Conservation (phyloP, 2,113 vertebrate species). For the Chloebia gouldiae region DNA sequence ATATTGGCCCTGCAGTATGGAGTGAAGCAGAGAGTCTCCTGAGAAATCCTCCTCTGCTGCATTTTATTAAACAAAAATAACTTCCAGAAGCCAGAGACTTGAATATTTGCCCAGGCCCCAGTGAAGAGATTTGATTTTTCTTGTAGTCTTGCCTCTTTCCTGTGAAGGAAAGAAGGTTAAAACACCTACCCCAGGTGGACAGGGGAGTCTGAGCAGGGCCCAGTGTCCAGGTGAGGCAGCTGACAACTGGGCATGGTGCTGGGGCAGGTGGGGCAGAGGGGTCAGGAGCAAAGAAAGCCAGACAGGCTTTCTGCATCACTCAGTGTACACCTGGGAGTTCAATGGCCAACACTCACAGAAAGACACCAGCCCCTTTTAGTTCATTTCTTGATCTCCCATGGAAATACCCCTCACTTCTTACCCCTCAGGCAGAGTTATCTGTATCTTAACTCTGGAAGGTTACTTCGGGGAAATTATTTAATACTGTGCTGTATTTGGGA, state of each 20-base stretch:
- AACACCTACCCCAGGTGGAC: neutral
- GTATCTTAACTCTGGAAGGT: neutral
- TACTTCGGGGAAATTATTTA: neutral
- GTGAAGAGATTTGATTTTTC: neutral
- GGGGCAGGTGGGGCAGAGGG: neutral
- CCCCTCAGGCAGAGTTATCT: neutral
- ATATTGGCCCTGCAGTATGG: neutral
- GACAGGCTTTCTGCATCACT: neutral
- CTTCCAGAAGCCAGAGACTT: neutral
- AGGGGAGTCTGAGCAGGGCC: neutral
- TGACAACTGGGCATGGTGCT: neutral
- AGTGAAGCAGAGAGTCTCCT: neutral
- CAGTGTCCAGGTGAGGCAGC: neutral
- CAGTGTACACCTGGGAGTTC: neutral
- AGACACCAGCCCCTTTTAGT: neutral
- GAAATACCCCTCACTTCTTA: neutral
- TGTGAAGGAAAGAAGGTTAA: neutral
- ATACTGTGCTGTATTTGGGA: neutral
- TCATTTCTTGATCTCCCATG: neutral
- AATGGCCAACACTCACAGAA: neutral
- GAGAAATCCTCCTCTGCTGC: neutral
- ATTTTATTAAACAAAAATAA: conserved; percentile 22
- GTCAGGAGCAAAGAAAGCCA: neutral
- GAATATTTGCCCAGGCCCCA: neutral
- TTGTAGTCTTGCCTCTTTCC: neutral